These are phyloP conservation scores for Leucophenga montana DNA, from an alignment of 2,888 invertebrate genomes.

Conservation along the genomic window DNA sequence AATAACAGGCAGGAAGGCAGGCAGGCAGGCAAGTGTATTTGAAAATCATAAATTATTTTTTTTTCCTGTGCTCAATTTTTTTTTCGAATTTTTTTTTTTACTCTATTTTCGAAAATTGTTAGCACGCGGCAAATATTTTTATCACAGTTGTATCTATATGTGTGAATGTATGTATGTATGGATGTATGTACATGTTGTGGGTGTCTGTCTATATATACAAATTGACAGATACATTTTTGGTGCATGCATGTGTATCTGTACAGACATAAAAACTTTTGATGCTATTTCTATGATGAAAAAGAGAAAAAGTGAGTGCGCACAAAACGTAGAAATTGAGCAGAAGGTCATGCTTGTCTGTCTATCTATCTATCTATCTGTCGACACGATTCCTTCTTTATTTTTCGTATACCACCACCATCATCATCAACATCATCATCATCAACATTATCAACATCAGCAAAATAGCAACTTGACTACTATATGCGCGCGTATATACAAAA, in stretches of 20 bases:
- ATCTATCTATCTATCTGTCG: not conserved
- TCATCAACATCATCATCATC: too few species aligned
- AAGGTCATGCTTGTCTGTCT: slow-evolving; percentile 1
- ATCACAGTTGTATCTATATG: not conserved
- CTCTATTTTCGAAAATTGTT: slow-evolving; percentile 27
- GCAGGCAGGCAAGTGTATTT: not conserved
- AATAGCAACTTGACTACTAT: too few species aligned
- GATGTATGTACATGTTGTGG: not conserved
- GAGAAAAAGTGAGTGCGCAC: too few species aligned
- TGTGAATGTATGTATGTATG: not conserved
- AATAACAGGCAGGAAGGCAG: not conserved
- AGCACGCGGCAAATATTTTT: slow-evolving; percentile 1
- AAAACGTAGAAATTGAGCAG: not conserved
- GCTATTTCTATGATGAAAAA: not conserved
- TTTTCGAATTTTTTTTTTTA: slow-evolving; percentile 23
- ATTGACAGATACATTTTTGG: not conserved
- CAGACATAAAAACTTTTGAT: not conserved
- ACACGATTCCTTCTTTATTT: not conserved
- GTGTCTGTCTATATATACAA: not conserved
- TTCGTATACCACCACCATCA: too few species aligned
- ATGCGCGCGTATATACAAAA: too few species aligned
- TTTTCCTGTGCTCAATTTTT: slow-evolving; percentile 10
- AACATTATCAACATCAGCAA: not conserved
- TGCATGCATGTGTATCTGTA: not conserved
- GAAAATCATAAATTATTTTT: slow-evolving; percentile 14